phyloP scores from a whole-genome alignment of 2,113 vertebrate genomes.

The crab-eating macaque (Macaca fascicularis) region T2T-MFA8v1.1 NC_088378.1:30710501-30711000 shows the following conservation, averaged over 20 bases:
- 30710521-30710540: not conserved
- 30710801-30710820: slow-evolving; percentile 57
- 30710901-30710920: not conserved
- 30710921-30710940: not conserved
- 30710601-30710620: not conserved
- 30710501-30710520: not conserved
- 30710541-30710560: not conserved
- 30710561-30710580: not conserved
- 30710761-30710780: slow-evolving; percentile 62
- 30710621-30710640: not conserved
- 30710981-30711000: slow-evolving; percentile 21
- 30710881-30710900: slow-evolving; percentile 63
- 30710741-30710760: slow-evolving; percentile 66
- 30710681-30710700: slow-evolving; percentile 40
- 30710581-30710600: slow-evolving; percentile 7
- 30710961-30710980: slow-evolving; percentile 37
- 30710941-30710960: not conserved
- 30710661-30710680: slow-evolving; percentile 6
- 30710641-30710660: not conserved
- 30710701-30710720: slow-evolving; percentile 52
- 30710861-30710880: slow-evolving; percentile 44
- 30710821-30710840: slow-evolving; percentile 63
- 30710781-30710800: slow-evolving; percentile 62
- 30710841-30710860: slow-evolving; percentile 42
- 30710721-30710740: slow-evolving; percentile 70